Evolutionary conservation across 2,797 vertebrate species (phyloP).

Genomic region (Pantherophis vulpinus): DNA sequence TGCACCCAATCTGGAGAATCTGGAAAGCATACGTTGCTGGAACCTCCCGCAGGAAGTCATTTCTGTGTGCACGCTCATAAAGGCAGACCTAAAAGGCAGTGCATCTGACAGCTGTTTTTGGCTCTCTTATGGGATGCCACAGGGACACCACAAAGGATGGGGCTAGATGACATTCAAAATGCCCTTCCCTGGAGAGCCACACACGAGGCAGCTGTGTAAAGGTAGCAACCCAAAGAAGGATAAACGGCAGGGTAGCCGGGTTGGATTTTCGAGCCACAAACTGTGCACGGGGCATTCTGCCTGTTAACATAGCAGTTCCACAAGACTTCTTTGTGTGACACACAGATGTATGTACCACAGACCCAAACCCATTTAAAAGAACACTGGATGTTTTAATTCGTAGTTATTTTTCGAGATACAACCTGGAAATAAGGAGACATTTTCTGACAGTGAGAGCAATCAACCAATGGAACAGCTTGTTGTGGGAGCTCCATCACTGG

Average conservation of each 20-base stretch:
- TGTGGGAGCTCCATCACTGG: too few species aligned
- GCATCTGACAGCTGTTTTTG: conserved; percentile 58
- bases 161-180: conserved; percentile 44
- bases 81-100: conserved; percentile 41
- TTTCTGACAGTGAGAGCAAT: too few species aligned
- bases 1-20: conserved; percentile 53
- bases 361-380: background rate
- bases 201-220: conserved; percentile 14
- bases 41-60: conserved; percentile 40
- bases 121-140: background rate
- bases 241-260: background rate
- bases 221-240: background rate
- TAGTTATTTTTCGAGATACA: background rate
- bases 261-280: background rate
- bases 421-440: too few species aligned
- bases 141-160: conserved; percentile 35
- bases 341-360: background rate
- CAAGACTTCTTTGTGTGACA: background rate
- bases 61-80: conserved; percentile 49
- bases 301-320: background rate
- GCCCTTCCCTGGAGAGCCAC: conserved; percentile 31
- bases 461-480: too few species aligned
- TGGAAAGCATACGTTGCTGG: conserved; percentile 40
- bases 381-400: background rate
- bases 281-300: background rate